Evolutionary conservation across 2,888 invertebrate species (phyloP).

Genomic region (Camptogramma bilineatum): DNA sequence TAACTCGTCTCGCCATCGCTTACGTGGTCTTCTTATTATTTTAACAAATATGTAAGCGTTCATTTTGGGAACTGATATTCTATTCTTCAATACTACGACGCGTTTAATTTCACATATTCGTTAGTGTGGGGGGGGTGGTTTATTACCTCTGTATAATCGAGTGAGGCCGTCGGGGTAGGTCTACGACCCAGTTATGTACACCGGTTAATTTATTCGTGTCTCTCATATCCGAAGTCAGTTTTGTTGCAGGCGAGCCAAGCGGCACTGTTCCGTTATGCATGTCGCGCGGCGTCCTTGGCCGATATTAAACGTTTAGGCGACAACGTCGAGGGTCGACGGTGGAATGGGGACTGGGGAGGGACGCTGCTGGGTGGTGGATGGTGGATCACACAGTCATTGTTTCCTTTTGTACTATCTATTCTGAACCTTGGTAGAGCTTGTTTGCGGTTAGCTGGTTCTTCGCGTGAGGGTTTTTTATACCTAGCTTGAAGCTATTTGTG

Average conservation of each 20-base stretch:
- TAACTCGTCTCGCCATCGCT: no score
- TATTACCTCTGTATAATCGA: conserved; percentile 27
- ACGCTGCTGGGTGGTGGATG: conserved; percentile 51
- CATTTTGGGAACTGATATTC: no score
- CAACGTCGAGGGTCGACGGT: conserved; percentile 49
- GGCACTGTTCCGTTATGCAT: conserved; percentile 54
- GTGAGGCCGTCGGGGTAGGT: conserved; percentile 40
- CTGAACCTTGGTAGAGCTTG: conserved; percentile 50
- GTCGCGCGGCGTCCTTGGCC: conserved; percentile 71
- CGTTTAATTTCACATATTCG: background rate
- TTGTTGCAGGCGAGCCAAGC: conserved; percentile 49
- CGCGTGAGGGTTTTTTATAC: conserved; percentile 26
- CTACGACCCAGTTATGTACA: conserved; percentile 52
- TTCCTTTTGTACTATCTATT: conserved; percentile 63
- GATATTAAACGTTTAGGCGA: conserved; percentile 75
- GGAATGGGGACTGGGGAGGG: conserved; percentile 56
- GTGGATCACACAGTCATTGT: conserved; percentile 69
- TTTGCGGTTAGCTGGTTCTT: conserved; percentile 48
- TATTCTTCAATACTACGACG: no score
- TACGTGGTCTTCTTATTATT: no score
- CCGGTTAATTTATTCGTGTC: conserved; percentile 55
- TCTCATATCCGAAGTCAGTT: conserved; percentile 49
- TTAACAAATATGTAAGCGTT: no score
- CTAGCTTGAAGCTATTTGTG: conserved; percentile 25
- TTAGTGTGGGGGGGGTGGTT: conserved; percentile 12